These are phyloP conservation scores for Cyanoramphus novaezelandiae DNA, from an alignment of 2,113 vertebrate genomes.

Conservation along the genomic window DNA sequence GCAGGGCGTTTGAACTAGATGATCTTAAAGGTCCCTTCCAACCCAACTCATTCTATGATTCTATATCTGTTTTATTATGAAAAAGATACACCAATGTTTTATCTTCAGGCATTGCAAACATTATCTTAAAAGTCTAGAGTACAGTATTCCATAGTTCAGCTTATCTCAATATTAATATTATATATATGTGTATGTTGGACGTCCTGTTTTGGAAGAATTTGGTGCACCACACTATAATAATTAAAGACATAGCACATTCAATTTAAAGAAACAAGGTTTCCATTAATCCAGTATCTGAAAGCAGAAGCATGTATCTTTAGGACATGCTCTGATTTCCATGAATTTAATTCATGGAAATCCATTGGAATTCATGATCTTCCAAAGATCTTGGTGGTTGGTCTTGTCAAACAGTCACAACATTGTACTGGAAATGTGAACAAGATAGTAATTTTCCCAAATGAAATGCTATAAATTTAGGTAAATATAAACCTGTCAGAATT, in stretches of 20 bases:
- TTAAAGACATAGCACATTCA: not conserved
- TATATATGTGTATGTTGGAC: not conserved
- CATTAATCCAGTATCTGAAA: not conserved
- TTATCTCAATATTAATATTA: not conserved
- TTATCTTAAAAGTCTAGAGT: not conserved
- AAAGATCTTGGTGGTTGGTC: not conserved
- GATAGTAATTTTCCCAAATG: conserved; percentile 5
- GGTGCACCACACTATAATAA: not conserved
- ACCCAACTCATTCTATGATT: not conserved
- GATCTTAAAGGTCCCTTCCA: not conserved
- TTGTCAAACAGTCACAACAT: conserved; percentile 22
- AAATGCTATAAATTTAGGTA: conserved; percentile 61
- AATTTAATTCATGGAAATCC: too few species aligned
- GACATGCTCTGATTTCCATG: not conserved
- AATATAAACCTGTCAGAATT: conserved; percentile 67
- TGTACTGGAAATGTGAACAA: conserved; percentile 30
- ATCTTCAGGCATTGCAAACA: not conserved
- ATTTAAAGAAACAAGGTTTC: not conserved
- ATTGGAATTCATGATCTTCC: not conserved
- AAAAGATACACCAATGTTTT: not conserved
- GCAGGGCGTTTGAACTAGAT: not conserved
- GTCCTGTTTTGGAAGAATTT: not conserved
- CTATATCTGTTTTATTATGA: not conserved
- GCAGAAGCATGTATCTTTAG: not conserved
- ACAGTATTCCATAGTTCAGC: not conserved